Evolutionary conservation across 2,113 vertebrate genomes (phyloP), one percentile per base, ranked within the genome.

Genomic region (Hiodon alosoides): DNA sequence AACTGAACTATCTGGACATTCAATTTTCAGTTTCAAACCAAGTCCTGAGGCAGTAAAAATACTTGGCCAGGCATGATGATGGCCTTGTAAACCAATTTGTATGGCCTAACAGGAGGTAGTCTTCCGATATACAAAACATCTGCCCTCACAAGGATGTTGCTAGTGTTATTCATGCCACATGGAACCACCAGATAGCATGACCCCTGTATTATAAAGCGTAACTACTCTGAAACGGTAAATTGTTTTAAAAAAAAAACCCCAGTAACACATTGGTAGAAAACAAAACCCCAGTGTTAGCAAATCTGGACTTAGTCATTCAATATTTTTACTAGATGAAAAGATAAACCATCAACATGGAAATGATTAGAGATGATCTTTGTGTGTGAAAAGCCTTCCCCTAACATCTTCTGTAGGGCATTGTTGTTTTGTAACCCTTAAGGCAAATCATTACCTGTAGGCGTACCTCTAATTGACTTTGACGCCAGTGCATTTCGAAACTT

Each of bases 291-390:
- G 69, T 69, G 55, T 3, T 51, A 65, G 48, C 60, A 64, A 53
- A 64, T 53, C 13, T 52, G 53, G 47, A 64, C 58, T 17, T 70
- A 73, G 55, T 47, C 66, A 69, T 67, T 72, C 61, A 57, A 68
- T 55, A 31, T 73, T 77, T 74, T 51, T 60, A 60, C 14, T 51
- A 69, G 66, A 73, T 78, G 65, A 64, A 55, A 47, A 73, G 77
- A 74, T 74, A 69, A 73, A 69, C 71, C 11, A 73, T 73, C 17
- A 62, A 55, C 16, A 50, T 14, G 73, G 73, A 75, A 75, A 67
- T 75, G 17, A 75, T 57, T 75, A 68, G 6, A 68, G 52, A 74
- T 67, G 67, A 57, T 68, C 31, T 60, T 75, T 54, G 59, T 31
- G 59, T 31, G 4, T 5, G 47, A 72, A 50, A 62, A 62, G 13